phyloP scores from a whole-genome alignment of 1,140 invertebrate species.

The Eubasilissa regina region DNA sequence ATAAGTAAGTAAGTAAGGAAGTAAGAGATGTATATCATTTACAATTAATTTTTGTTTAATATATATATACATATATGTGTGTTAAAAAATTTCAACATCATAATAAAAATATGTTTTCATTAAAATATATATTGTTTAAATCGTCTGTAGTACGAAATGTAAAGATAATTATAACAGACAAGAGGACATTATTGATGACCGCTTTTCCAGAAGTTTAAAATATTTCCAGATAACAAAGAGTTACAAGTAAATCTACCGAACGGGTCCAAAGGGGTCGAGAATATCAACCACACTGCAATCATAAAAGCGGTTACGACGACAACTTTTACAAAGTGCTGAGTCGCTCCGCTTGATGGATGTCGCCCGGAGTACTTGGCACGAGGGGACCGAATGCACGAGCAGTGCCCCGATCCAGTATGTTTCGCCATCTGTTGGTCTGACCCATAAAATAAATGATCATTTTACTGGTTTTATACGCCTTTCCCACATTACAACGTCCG shows the following conservation, averaged over 20 bases:
- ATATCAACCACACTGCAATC: neutral
- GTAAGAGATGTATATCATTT: too few relatives aligned
- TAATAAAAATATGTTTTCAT: too few relatives aligned
- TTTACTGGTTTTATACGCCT: constrained; percentile 38
- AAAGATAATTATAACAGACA: too few relatives aligned
- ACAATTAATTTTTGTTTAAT: too few relatives aligned
- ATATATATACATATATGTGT: too few relatives aligned
- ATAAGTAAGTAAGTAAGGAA: too few relatives aligned
- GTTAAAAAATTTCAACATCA: too few relatives aligned
- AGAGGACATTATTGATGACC: too few relatives aligned
- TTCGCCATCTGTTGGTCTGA: constrained; percentile 26
- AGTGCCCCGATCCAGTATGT: neutral
- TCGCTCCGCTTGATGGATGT: neutral
- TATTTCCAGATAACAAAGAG: too few relatives aligned
- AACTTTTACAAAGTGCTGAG: constrained; percentile 4
- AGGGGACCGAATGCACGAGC: neutral
- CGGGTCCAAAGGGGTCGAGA: neutral
- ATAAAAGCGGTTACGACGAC: constrained; percentile 4
- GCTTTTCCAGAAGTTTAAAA: too few relatives aligned
- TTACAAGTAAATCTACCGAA: neutral
- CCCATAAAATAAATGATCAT: constrained; percentile 37
- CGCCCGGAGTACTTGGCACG: constrained; percentile 5
- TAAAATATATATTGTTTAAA: too few relatives aligned
- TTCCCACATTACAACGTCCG: constrained; percentile 39
- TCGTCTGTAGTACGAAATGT: too few relatives aligned